Evolutionary conservation across 2,113 vertebrate species (phyloP), one percentile per base, ranked within the genome.

Genomic region (Hemiprocne comata): DNA sequence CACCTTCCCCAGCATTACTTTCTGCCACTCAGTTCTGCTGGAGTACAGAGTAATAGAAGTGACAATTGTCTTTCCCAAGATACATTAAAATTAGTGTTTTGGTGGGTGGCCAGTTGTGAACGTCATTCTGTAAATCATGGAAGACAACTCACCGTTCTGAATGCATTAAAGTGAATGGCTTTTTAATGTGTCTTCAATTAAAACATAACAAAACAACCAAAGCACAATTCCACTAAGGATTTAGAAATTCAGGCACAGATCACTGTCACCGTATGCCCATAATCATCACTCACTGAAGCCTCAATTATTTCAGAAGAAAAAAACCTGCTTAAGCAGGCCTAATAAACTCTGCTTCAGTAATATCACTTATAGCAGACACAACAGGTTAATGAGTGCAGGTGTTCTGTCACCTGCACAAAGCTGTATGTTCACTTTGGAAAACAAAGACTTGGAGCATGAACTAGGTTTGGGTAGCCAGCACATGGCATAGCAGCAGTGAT

Each of bases 361-460:
- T 9, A 55, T 14, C n/a, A 18, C 17, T 58, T 31, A 33, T 0
- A 62, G 66, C 34, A 46, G 36, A 42, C 21, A 44, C 23, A 46
- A 12, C 10, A 23, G 66, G 20, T 64, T 74, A 81, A 46, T 3
- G 36, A 82, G 19, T 9, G 53, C 33, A 21, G 21, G 17, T 2
- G 0, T 51, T 55, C 38, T 33, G 12, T 34, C 55, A 46, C 0
- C 69, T 33, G 11, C 66, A 67, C 38, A 44, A 42, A 71, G 34
- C 1, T 14, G 5, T 26, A 44, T 2, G 4, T 3, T 70, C 0
- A 0, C 50, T 48, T 53, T 24, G 46, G 53, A 40, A 92, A 80
- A 58, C 0, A 4, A 79, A 81, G 36, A 17, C 40, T 2, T 66
- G 64, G 53, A 77, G 9, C 36, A 64, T 0, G 1, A 58, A 11